phyloP scores from a whole-genome alignment of 2,113 vertebrate genomes.

The Labeo catla region DNA sequence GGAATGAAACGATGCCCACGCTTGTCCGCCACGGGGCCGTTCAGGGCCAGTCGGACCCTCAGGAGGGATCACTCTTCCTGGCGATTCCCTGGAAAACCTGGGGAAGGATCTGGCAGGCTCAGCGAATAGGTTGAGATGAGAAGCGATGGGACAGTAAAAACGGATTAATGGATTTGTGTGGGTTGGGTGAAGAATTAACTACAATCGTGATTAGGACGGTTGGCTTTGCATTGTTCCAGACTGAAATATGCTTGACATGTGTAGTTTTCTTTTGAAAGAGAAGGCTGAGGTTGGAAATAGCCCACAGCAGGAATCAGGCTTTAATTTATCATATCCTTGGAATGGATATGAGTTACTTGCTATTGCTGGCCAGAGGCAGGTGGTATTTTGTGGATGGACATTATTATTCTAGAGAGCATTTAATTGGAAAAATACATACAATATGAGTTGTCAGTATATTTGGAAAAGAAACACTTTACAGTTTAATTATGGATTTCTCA shows the following conservation, averaged over 20 bases:
- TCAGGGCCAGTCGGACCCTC: not conserved
- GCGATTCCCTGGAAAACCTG: conserved; percentile 11
- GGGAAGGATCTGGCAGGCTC: conserved; percentile 11
- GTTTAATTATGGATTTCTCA: no score
- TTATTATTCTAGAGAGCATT: not conserved
- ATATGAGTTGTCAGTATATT: not conserved
- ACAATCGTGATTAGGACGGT: not conserved
- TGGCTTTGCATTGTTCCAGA: not conserved
- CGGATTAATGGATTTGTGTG: conserved; percentile 23
- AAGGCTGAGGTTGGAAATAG: not conserved
- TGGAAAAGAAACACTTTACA: no score
- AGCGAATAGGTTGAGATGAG: conserved; percentile 1
- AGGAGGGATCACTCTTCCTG: conserved; percentile 10
- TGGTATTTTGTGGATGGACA: not conserved
- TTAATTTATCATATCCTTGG: not conserved
- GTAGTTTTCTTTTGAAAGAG: not conserved
- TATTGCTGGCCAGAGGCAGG: not conserved
- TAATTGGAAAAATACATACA: not conserved
- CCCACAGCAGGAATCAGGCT: not conserved
- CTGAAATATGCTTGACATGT: not conserved
- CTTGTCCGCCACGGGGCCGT: not conserved
- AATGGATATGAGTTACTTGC: not conserved
- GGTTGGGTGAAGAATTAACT: not conserved
- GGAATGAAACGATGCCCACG: not conserved
- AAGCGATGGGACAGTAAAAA: conserved; percentile 19